Evolutionary conservation across 1,140 invertebrate species (phyloP), one percentile per base, ranked within the genome.

Genomic region (Psix sp.): DNA sequence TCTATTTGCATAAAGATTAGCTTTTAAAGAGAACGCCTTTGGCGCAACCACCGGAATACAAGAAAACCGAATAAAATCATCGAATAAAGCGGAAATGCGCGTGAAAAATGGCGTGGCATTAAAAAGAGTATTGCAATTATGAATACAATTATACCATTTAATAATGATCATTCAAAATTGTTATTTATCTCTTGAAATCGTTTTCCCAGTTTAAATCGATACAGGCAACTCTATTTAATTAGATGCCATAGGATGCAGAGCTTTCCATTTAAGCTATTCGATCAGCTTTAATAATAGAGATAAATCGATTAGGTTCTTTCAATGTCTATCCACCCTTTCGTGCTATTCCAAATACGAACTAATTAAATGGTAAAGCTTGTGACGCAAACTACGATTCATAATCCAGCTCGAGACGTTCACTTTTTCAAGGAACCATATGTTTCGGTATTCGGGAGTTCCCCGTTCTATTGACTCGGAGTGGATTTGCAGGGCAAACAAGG

Each of bases 1-100:
- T 49, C 20, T 60, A 76, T 81, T 80, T 80, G 74, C 79, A 80
- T 81, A 72, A 76, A 78, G 76, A 81, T 80, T 76, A 80, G 76
- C 74, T 68, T 81, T 74, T 56, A 33, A 48, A 71, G 62, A 21
- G 49, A 77, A 70, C 66, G 71, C 57, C 62, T 74, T 66, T 56
- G n/a, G n/a, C 45, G 33, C 54, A 42, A 57, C 57, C 11, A 14
- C 10, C 6, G 24, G 24, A 39, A 57, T 54, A 72, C 35, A 16
- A 24, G 39, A 67, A 67, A 43, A 66, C 59, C 56, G 38, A 17
- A 15, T 17, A 31, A 68, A 68, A 70, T 20, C 39, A 26, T 35
- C 21, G 35, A 38, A 38, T 16, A 18, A 51, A 63, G 42, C 26
- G 21, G 62, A 65, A 42, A 7, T 9, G 39, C 56, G 26, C 15